phyloP scores from a whole-genome alignment of 2,797 vertebrate species.

The Microchirus variegatus region DNA sequence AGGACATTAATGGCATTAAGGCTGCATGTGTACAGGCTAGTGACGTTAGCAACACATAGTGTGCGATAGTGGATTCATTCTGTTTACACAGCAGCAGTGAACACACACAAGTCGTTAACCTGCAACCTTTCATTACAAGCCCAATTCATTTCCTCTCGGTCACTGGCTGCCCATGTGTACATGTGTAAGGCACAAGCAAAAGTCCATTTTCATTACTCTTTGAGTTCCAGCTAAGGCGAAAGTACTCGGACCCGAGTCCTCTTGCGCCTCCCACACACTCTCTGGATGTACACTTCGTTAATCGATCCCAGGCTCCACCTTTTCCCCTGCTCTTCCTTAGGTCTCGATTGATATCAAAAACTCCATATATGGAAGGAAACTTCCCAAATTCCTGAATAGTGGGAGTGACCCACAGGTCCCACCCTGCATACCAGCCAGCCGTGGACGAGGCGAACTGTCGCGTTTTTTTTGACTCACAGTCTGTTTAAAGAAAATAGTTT shows the following conservation, averaged over 20 bases:
- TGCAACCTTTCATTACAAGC: too few species aligned
- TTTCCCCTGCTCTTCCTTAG: constrained; percentile 39
- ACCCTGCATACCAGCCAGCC: constrained; percentile 72
- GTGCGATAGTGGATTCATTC: too few species aligned
- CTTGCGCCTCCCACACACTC: constrained; percentile 23
- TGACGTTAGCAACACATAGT: too few species aligned
- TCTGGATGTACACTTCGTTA: constrained; percentile 30
- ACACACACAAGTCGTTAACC: too few species aligned
- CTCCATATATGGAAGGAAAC: constrained; percentile 86
- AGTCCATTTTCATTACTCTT: too few species aligned
- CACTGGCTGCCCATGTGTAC: too few species aligned
- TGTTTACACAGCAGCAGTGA: too few species aligned
- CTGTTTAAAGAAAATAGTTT: constrained; percentile 4
- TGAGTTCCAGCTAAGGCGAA: background rate
- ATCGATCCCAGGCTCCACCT: constrained; percentile 71
- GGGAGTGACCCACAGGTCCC: constrained; percentile 72
- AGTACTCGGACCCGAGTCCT: background rate
- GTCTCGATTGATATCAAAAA: constrained; percentile 82
- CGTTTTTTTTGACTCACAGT: constrained; percentile 65
- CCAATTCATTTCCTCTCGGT: too few species aligned
- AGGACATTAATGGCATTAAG: too few species aligned
- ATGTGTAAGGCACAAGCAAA: too few species aligned
- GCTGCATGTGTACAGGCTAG: too few species aligned
- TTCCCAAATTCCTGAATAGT: constrained; percentile 79
- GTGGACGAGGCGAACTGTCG: constrained; percentile 51